Base-by-base conservation (phyloP, 2,113 vertebrate genomes). In the Phrynosoma platyrhinos region DNA sequence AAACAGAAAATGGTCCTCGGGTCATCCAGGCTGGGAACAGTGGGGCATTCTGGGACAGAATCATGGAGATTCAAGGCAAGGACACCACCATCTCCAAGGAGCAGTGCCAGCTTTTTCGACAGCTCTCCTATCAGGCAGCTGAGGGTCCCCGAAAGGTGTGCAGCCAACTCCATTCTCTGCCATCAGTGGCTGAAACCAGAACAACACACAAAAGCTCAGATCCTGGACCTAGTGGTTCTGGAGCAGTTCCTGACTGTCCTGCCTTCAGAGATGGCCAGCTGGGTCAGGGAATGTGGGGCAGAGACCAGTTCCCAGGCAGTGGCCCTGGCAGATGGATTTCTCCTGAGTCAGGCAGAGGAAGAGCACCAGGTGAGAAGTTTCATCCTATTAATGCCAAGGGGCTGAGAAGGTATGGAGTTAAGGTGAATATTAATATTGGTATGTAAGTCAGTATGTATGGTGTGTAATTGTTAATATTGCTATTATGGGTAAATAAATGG, bases 81-180 rank as follows among this genome's bases (percentile, higher is more conserved):
- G 66, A n/a, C 0, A 3, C 0, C 16, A 7, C 18, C 68, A 3
- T 4, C 9, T 23, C 66, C 3, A 23, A 53, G 0, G 42, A 2
- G 1, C 66, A n/a, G 4, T 32, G 16, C 30, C 18, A 23, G 82
- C 4, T 7, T 2, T 72, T 36, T 16, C 14, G 82, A 18, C 30
- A 32, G 0, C 53, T 3, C 16, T 1, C 18, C 6, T 82, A 2
- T 40, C 64, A 20, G 66, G 66, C 69, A 27, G 27, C 64, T 4
- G 64, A 71, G 1, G 82, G 36, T 36, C 36, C 36, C 36, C 36
- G 36, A 36, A 36, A 36, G 36, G 36, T 36, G 36, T 36, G 36
- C 36, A 83, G 66, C 66, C 66, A 3, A 4, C 81, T 83, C 40
- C 40, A 69, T 64, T 7, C 82, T 83, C 4, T 83, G 82, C 82